These are phyloP conservation scores for Tyto alba DNA, from an alignment of 2,113 vertebrate species.

Conservation along the genomic window DNA sequence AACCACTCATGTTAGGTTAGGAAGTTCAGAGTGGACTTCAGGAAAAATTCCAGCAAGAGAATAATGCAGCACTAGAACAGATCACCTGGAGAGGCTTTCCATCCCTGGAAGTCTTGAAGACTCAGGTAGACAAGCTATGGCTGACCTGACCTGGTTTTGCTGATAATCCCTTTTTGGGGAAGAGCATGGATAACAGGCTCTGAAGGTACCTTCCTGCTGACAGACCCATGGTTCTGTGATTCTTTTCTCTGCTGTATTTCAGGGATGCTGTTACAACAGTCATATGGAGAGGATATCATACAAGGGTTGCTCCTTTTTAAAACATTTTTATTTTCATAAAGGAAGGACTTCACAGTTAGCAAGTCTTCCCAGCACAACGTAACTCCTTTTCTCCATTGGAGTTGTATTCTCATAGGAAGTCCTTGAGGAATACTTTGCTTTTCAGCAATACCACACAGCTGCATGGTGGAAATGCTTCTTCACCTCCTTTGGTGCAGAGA, in stretches of 20 bases:
- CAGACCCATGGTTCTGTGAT: not conserved
- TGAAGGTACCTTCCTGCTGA: not conserved
- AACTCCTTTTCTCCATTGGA: not conserved
- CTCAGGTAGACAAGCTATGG: not conserved
- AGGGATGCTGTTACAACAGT: not conserved
- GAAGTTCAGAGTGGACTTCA: not conserved
- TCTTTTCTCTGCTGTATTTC: not conserved
- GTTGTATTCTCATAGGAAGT: not conserved
- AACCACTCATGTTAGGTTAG: not conserved
- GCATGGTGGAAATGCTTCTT: not conserved
- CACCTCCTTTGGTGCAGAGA: not conserved
- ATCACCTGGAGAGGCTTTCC: not conserved
- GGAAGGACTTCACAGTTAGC: not conserved
- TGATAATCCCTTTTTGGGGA: not conserved
- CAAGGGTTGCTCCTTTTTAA: not conserved
- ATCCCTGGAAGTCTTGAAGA: not conserved
- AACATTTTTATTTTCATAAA: not conserved
- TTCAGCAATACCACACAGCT: not conserved
- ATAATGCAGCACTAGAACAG: not conserved
- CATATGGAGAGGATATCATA: not conserved
- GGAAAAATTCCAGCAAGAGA: not conserved
- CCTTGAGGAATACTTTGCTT: not conserved
- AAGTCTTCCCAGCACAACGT: not conserved
- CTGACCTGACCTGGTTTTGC: not conserved
- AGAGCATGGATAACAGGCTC: not conserved